Conservation (phyloP, 2,797 vertebrate genomes). For the Gymnothorax javanicus region DNA sequence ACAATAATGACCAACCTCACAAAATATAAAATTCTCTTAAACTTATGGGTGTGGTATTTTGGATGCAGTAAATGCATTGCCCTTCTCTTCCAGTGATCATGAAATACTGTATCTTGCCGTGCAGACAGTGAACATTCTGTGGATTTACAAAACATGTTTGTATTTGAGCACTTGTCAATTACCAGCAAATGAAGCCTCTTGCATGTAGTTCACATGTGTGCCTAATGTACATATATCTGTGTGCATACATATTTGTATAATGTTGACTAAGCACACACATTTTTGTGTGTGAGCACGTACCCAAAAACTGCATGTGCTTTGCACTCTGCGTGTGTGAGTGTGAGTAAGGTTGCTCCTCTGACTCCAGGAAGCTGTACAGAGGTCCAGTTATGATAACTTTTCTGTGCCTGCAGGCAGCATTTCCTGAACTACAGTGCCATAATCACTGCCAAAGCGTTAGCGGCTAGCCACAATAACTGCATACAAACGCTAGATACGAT, state of each 20-base stretch:
- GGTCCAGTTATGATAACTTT: conserved; percentile 36
- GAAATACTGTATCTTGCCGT: not conserved
- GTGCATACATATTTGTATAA: not conserved
- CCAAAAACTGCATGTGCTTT: not conserved
- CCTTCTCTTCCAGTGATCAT: not conserved
- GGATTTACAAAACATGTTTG: conserved; percentile 20
- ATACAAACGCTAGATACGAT: no score
- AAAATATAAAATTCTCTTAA: not conserved
- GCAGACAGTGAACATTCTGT: conserved; percentile 27
- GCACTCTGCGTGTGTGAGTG: not conserved
- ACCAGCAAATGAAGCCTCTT: not conserved
- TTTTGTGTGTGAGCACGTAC: not conserved
- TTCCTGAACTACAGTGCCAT: conserved; percentile 2
- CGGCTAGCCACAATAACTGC: not conserved
- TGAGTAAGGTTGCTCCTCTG: conserved; percentile 23
- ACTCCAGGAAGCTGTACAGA: conserved; percentile 36
- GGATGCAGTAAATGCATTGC: not conserved
- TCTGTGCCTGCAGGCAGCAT: not conserved
- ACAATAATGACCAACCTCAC: not conserved
- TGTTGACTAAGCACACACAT: not conserved
- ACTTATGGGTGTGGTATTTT: not conserved
- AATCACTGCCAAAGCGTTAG: not conserved
- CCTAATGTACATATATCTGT: not conserved
- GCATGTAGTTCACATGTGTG: no score
- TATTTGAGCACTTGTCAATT: conserved; percentile 24